phyloP scores from a whole-genome alignment of 1,140 invertebrate genomes.

The Trichonephila inaurata region DNA sequence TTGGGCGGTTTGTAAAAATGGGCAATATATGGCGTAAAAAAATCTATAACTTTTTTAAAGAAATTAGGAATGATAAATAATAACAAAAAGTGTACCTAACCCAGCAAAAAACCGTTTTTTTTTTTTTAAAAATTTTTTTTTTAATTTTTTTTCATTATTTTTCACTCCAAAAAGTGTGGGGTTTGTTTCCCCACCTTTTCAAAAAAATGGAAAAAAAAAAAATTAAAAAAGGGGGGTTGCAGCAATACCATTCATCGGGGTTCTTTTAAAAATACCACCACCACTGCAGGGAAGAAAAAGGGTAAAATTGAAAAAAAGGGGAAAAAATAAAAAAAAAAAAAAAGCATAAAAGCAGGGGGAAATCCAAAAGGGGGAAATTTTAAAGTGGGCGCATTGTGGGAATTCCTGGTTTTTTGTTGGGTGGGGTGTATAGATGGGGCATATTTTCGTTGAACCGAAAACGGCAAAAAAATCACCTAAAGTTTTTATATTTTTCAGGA shows the following conservation, averaged over 20 bases:
- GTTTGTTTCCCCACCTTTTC: conserved; percentile 28
- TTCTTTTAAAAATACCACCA: conserved; percentile 76
- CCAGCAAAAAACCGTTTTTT: conserved; percentile 63
- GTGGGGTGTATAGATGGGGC: neutral
- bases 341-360: conserved; percentile 22
- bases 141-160: conserved; percentile 37
- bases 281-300: conserved; percentile 53
- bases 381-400: conserved; percentile 68
- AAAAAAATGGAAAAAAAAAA: conserved; percentile 25
- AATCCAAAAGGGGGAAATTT: conserved; percentile 74
- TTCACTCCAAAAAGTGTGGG: conserved; percentile 67
- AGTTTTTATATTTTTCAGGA: conserved; percentile 70
- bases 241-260: conserved; percentile 59
- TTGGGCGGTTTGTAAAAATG: conserved; percentile 67
- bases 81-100: neutral
- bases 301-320: conserved; percentile 54
- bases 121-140: neutral
- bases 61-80: neutral
- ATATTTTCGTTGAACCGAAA: conserved; percentile 66
- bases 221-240: too few species aligned
- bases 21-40: conserved; percentile 60
- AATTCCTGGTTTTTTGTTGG: conserved; percentile 65
- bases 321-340: conserved; percentile 61
- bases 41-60: conserved; percentile 14
- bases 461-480: conserved; percentile 59